Conservation (phyloP, 2,888 invertebrate genomes). For the Hanleya hanleyi region DNA sequence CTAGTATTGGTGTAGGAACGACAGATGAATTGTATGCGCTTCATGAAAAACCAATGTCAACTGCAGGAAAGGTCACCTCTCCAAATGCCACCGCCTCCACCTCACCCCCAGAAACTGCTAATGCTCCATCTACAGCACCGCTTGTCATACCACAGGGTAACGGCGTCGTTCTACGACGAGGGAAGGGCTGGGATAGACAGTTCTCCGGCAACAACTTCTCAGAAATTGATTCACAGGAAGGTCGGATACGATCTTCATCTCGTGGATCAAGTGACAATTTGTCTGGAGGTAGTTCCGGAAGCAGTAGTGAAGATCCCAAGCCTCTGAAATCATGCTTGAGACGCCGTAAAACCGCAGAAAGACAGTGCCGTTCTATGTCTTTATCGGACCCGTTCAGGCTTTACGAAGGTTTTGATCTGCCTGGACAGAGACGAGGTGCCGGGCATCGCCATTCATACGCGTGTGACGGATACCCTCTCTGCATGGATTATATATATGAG, state of each 20-base stretch:
- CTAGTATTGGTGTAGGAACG: background rate
- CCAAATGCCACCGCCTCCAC: background rate
- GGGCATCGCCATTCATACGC: constrained; percentile 61
- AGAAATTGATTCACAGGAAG: background rate
- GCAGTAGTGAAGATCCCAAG: constrained; percentile 33
- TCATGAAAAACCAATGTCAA: background rate
- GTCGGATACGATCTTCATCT: no score
- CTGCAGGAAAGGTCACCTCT: background rate
- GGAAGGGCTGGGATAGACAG: background rate
- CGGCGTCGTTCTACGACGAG: background rate
- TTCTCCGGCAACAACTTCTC: background rate
- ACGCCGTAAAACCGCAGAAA: constrained; percentile 45
- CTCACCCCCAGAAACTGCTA: background rate
- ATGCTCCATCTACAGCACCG: background rate
- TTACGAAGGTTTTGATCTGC: constrained; percentile 29
- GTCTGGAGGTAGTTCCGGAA: background rate
- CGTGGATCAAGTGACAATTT: background rate
- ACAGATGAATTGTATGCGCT: background rate
- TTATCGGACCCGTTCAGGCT: constrained; percentile 45
- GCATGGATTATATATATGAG: background rate
- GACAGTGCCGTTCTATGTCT: constrained; percentile 52
- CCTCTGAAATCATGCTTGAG: constrained; percentile 65
- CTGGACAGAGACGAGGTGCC: constrained; percentile 34
- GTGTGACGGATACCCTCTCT: constrained; percentile 49
- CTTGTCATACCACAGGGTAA: background rate